These are phyloP conservation scores for Patagioenas fasciata DNA, from an alignment of 2,113 vertebrate genomes.

Conservation along the genomic window DNA sequence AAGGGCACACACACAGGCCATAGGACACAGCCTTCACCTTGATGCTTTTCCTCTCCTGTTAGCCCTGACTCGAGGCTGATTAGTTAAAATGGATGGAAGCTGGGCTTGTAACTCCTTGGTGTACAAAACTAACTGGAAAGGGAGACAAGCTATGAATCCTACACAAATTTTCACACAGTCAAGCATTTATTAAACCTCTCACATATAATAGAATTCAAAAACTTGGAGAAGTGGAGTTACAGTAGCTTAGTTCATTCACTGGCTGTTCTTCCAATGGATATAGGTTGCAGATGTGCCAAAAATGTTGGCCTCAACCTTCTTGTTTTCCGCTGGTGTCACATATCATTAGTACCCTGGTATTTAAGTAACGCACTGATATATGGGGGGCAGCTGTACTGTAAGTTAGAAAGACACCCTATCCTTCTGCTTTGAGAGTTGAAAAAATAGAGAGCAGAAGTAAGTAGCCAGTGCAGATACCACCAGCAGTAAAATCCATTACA, in stretches of 20 bases:
- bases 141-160: background rate
- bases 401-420: constrained; percentile 5
- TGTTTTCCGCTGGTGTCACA: constrained; percentile 37
- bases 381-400: constrained; percentile 10
- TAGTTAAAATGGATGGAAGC: background rate
- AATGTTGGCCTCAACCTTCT: constrained; percentile 23
- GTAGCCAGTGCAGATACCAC: background rate
- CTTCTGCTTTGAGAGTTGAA: background rate
- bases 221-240: background rate
- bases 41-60: background rate
- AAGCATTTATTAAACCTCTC: background rate
- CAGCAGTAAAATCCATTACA: background rate
- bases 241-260: background rate
- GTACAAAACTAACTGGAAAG: background rate
- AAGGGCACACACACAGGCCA: background rate
- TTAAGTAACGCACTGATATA: constrained; percentile 11
- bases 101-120: background rate
- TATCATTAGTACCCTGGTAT: constrained; percentile 44
- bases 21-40: background rate
- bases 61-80: background rate
- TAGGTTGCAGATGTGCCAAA: background rate
- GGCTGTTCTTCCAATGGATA: background rate
- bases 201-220: background rate
- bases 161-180: background rate
- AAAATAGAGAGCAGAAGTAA: background rate